Evolutionary conservation across 2,888 invertebrate genomes (phyloP).

Genomic region (Scaeva pyrastri): DNA sequence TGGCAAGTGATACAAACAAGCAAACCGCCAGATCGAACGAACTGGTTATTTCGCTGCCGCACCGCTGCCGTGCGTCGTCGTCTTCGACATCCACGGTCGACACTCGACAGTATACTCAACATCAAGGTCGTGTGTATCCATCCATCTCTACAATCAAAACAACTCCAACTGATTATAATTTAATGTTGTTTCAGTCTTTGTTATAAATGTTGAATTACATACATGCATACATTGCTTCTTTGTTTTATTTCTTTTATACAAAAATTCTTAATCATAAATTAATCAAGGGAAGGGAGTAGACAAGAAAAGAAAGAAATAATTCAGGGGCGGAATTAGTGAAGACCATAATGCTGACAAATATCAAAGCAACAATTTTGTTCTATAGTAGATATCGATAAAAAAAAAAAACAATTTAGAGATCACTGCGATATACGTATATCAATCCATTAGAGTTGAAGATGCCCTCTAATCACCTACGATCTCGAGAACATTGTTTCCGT

Average conservation of each 20-base stretch:
- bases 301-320: background rate
- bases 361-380: no score
- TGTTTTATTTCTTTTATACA: conserved; percentile 6
- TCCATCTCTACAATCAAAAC: conserved; percentile 57
- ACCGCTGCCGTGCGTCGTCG: conserved; percentile 3
- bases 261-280: conserved; percentile 27
- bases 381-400: no score
- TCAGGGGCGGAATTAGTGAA: background rate
- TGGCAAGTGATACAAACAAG: background rate
- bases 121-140: conserved; percentile 73
- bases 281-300: conserved; percentile 5
- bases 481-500: no score
- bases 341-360: background rate
- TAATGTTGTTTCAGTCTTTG: conserved; percentile 43
- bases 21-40: conserved; percentile 8
- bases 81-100: background rate
- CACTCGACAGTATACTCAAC: conserved; percentile 18
- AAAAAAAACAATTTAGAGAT: no score
- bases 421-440: no score
- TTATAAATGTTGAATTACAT: conserved; percentile 54
- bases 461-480: no score
- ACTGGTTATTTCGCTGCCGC: conserved; percentile 11
- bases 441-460: no score
- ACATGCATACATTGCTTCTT: conserved; percentile 12
- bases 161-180: conserved; percentile 46